phyloP scores from a whole-genome alignment of 1,140 invertebrate species.

The Drosophila albomicans region DNA sequence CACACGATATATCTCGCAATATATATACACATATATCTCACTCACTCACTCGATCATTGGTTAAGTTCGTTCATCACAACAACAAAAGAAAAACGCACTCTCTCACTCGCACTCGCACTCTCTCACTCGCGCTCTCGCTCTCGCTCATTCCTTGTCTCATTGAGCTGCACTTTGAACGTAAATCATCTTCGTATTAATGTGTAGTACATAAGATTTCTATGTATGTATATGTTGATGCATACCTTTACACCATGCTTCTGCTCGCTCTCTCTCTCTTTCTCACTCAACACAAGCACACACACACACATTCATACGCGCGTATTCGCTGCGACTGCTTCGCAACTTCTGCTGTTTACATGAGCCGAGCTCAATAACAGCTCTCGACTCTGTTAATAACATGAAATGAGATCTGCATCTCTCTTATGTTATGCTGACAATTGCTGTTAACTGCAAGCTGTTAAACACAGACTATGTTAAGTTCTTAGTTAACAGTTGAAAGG shows the following conservation, averaged over 20 bases:
- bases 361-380: background rate
- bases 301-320: background rate
- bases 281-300: constrained; percentile 26
- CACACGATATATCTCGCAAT: background rate
- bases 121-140: constrained; percentile 7
- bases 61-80: background rate
- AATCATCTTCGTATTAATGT: background rate
- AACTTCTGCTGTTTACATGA: background rate
- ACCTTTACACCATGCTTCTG: constrained; percentile 38
- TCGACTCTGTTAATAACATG: constrained; percentile 1
- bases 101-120: constrained; percentile 4
- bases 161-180: background rate
- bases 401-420: background rate
- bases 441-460: background rate
- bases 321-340: constrained; percentile 17
- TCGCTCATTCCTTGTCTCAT: constrained; percentile 41
- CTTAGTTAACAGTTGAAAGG: too few relatives aligned
- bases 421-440: too few relatives aligned
- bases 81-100: background rate
- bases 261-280: constrained; percentile 31
- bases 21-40: background rate
- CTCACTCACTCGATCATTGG: background rate
- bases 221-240: constrained; percentile 12
- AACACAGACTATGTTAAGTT: background rate
- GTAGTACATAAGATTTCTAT: constrained; percentile 10